These are phyloP conservation scores for Condylura cristata DNA, from an alignment of 2,113 vertebrate species.

Conservation along the genomic window DNA sequence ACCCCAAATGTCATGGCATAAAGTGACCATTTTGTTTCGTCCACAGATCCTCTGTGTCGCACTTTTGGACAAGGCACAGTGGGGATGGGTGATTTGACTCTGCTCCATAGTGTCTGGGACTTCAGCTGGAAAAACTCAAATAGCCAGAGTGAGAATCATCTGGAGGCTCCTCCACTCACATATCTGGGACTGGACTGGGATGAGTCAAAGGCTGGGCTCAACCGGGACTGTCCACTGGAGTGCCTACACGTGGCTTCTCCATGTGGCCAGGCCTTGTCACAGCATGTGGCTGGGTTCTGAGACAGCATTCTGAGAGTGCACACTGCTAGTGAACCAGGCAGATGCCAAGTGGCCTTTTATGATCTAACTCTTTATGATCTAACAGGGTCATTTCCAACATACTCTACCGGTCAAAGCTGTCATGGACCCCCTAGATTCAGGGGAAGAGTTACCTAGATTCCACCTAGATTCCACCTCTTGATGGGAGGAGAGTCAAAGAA, in stretches of 20 bases:
- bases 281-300: neutral
- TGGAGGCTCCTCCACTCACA: slow-evolving; percentile 45
- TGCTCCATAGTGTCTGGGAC: neutral
- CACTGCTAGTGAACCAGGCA: neutral
- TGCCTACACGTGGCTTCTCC: slow-evolving; percentile 16
- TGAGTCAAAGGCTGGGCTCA: slow-evolving; percentile 46
- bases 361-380: neutral
- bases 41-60: slow-evolving; percentile 18
- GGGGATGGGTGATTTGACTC: slow-evolving; percentile 20
- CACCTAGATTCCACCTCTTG: neutral
- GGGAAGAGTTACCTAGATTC: neutral
- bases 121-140: slow-evolving; percentile 68
- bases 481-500: neutral
- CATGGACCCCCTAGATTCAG: neutral
- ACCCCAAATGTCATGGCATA: slow-evolving; percentile 47
- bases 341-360: neutral
- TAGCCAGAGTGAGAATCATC: neutral
- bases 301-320: neutral
- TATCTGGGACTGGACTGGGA: slow-evolving; percentile 33
- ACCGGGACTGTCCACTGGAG: neutral
- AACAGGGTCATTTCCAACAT: neutral
- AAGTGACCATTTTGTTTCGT: slow-evolving; percentile 46
- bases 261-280: slow-evolving; percentile 7
- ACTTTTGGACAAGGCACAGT: neutral
- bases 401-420: neutral